Percentiles rank a stretch among this genome's conserved stretches.
Evolutionary conservation across 2,113 vertebrate genomes (phyloP).

Genomic region (Scartelaos histophorus): DNA sequence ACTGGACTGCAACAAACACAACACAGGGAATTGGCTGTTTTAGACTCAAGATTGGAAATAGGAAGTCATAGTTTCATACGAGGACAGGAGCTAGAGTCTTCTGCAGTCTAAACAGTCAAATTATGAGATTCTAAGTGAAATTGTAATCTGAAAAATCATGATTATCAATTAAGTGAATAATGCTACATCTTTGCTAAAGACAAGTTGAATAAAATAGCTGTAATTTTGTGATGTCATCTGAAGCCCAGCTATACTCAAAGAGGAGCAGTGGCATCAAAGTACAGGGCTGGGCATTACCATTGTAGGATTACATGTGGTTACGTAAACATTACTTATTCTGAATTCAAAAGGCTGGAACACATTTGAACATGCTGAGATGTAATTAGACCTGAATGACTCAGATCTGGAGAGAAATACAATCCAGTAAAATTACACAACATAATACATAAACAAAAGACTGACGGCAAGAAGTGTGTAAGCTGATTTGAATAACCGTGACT

Average conservation of each 20-base stretch:
- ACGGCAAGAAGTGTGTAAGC: neutral
- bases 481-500: neutral
- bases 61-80: neutral
- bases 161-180: too few relatives aligned
- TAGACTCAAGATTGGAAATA: neutral
- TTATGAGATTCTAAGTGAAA: too few relatives aligned
- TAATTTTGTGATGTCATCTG: neutral
- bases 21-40: conserved; percentile 14
- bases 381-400: neutral
- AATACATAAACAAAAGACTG: neutral
- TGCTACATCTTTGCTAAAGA: neutral
- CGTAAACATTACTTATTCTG: neutral
- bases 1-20: conserved; percentile 82
- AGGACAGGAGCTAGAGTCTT: neutral
- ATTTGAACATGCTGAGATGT: neutral
- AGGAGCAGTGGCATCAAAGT: neutral
- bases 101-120: neutral
- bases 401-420: neutral
- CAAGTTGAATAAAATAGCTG: neutral
- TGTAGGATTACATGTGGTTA: too few relatives aligned
- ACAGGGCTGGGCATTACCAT: neutral
- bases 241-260: neutral
- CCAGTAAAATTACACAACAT: neutral
- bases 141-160: too few relatives aligned
- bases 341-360: neutral